Conservation (phyloP, 23 tunicate genomes). For the Halocynthia aurantium region DNA sequence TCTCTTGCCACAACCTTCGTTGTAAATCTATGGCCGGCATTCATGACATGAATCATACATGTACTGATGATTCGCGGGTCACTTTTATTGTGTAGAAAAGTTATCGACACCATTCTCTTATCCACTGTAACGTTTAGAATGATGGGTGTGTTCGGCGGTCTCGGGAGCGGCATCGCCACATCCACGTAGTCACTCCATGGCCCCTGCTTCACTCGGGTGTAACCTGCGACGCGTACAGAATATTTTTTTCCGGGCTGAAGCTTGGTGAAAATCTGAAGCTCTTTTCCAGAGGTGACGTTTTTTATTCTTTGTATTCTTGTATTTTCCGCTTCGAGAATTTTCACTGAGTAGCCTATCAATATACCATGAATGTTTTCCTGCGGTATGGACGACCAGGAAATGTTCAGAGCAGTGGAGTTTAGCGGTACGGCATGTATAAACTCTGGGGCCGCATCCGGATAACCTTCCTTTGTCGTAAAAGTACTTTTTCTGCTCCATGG, state of each 20-base stretch:
- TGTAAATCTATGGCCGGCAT: no score
- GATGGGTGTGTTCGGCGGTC: neutral
- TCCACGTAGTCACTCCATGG: neutral
- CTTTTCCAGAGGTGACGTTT: neutral
- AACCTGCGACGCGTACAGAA: neutral
- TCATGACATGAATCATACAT: no score
- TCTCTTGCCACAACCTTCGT: no score
- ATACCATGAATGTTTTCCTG: neutral
- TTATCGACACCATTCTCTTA: no score
- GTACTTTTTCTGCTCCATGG: neutral
- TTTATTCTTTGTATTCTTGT: neutral
- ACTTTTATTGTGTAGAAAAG: no score
- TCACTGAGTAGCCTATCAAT: neutral
- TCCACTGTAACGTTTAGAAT: neutral
- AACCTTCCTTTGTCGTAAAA: slow-evolving; percentile 7
- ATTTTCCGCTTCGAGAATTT: neutral
- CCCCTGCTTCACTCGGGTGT: neutral
- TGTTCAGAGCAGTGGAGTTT: neutral
- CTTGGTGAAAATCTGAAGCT: neutral
- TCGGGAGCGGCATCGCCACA: neutral
- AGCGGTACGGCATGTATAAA: neutral
- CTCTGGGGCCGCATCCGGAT: neutral
- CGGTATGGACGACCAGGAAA: slow-evolving; percentile 10
- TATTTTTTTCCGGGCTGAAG: neutral
- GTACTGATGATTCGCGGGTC: no score